Conservation (phyloP, 2,113 vertebrate genomes). For the Dinomys branickii region DNA sequence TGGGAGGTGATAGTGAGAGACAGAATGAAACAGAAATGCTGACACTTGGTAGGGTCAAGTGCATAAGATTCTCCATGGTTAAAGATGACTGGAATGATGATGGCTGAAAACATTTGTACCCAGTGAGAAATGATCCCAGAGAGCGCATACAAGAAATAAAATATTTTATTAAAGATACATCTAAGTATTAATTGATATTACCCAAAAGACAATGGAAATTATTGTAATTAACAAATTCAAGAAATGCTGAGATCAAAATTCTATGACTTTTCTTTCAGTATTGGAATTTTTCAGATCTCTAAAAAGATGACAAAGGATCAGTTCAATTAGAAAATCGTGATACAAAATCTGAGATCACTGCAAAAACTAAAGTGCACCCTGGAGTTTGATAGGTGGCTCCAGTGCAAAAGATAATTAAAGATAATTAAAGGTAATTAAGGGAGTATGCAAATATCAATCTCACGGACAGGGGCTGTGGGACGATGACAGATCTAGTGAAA, state of each 20-base stretch:
- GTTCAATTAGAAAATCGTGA: not conserved
- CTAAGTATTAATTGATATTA: not conserved
- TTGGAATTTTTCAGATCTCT: not conserved
- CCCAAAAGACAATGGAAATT: not conserved
- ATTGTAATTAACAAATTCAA: not conserved
- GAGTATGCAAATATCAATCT: not conserved
- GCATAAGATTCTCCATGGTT: not conserved
- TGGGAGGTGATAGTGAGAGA: not conserved
- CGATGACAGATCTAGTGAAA: not conserved
- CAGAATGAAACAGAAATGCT: not conserved
- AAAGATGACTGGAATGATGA: not conserved
- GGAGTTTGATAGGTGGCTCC: not conserved
- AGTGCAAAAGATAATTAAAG: not conserved
- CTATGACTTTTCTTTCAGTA: not conserved
- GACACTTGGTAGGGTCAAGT: not conserved
- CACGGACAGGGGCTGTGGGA: fast-evolving
- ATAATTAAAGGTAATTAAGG: not conserved
- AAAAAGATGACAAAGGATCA: not conserved
- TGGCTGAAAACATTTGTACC: not conserved
- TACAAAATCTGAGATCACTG: not conserved
- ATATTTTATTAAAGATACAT: not conserved
- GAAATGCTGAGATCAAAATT: not conserved
- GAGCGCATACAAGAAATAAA: not conserved
- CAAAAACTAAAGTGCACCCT: not conserved
- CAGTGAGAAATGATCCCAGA: not conserved